phyloP scores from a whole-genome alignment of 37 sponge, comb jelly and placozoan genomes.

The Petrosia ficiformis region DNA sequence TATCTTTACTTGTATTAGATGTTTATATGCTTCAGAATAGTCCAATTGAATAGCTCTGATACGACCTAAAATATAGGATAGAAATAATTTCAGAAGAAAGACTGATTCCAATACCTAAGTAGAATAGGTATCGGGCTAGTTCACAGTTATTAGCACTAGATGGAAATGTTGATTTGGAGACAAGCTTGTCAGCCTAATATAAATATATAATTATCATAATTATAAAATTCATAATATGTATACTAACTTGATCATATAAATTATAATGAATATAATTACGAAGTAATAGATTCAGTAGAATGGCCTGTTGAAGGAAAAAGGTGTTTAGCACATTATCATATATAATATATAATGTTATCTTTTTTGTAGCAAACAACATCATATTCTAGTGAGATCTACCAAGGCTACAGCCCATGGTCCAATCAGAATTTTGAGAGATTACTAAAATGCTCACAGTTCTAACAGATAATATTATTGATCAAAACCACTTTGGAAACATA shows the following conservation, averaged over 20 bases:
- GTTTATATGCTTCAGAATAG: slow-evolving; percentile 83
- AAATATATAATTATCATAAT: not conserved
- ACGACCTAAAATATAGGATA: slow-evolving; percentile 28
- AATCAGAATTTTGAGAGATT: too few species aligned
- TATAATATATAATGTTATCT: too few species aligned
- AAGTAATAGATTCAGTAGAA: slow-evolving; percentile 87
- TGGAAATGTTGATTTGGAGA: slow-evolving; percentile 90
- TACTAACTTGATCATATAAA: slow-evolving; percentile 84
- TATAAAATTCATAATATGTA: not conserved
- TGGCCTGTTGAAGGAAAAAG: slow-evolving; percentile 44
- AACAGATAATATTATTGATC: too few species aligned
- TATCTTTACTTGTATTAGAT: slow-evolving; percentile 64
- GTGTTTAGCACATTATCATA: too few species aligned
- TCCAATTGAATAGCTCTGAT: slow-evolving; percentile 94
- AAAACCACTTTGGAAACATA: too few species aligned
- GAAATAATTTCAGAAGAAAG: not conserved
- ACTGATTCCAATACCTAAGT: slow-evolving; percentile 56
- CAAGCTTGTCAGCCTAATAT: slow-evolving; percentile 81
- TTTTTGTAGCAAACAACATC: too few species aligned
- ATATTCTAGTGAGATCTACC: too few species aligned
- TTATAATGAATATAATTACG: slow-evolving; percentile 94
- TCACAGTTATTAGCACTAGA: slow-evolving; percentile 92
- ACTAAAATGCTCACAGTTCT: too few species aligned
- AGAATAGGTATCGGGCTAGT: slow-evolving; percentile 87
- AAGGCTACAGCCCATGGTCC: too few species aligned